phyloP scores from a whole-genome alignment of 2,888 invertebrate genomes.

The Helobdella robusta region DNA sequence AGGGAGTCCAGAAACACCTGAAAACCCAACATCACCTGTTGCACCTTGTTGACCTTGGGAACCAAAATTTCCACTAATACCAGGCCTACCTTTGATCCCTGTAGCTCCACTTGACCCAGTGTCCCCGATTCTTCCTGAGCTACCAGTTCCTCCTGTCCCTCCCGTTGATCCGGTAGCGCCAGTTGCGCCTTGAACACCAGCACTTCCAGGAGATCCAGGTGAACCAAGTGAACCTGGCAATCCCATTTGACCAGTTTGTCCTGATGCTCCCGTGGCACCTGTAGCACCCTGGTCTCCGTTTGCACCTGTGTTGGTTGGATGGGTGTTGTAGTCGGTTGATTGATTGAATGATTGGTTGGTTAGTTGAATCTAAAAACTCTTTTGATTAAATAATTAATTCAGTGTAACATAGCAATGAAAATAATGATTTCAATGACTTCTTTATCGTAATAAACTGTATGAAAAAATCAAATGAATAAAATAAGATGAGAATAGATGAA shows the following conservation, averaged over 20 bases:
- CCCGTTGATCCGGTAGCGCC: constrained; percentile 35
- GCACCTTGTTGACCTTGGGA: constrained; percentile 39
- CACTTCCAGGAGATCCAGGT: constrained; percentile 15
- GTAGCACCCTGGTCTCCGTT: neutral
- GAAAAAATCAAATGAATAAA: too few species aligned
- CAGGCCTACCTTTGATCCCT: constrained; percentile 20
- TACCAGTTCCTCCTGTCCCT: constrained; percentile 25
- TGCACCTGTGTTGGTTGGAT: too few species aligned
- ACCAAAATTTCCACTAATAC: constrained; percentile 12
- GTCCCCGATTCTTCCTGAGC: constrained; percentile 22
- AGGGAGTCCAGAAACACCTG: constrained; percentile 24
- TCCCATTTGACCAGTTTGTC: neutral
- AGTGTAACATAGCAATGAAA: too few species aligned
- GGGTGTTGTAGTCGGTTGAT: too few species aligned
- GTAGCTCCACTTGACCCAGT: constrained; percentile 27
- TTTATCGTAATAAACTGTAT: too few species aligned
- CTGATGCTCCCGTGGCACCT: neutral
- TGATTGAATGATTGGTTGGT: too few species aligned
- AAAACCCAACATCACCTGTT: constrained; percentile 51
- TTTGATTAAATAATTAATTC: too few species aligned
- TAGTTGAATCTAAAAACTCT: too few species aligned
- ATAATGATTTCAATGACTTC: too few species aligned
- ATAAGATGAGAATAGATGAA: too few species aligned
- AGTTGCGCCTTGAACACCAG: constrained; percentile 37
- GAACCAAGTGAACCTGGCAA: neutral